These are phyloP conservation scores for Drosophila meridionalis DNA, from an alignment of 2,888 invertebrate species.

Conservation along the genomic window DNA sequence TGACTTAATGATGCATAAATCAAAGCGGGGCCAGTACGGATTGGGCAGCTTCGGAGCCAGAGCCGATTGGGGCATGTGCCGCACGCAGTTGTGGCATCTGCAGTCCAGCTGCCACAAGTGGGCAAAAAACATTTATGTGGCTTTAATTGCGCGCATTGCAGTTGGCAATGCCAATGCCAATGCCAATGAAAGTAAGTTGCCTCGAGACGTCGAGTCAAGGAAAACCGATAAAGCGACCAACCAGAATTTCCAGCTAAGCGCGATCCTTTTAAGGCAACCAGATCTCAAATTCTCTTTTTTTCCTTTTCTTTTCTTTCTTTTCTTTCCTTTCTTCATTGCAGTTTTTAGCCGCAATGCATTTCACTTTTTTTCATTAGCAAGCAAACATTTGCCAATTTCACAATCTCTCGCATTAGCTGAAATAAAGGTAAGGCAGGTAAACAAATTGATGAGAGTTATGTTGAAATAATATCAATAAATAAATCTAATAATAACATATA, in stretches of 20 bases:
- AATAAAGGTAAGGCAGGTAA: constrained; percentile 1
- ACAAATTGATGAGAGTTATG: not conserved
- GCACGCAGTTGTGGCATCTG: constrained; percentile 17
- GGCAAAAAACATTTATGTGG: constrained; percentile 29
- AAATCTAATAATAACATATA: not conserved
- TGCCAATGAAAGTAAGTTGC: constrained; percentile 69
- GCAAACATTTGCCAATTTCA: constrained; percentile 51
- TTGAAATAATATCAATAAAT: not conserved
- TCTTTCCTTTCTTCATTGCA: constrained; percentile 15
- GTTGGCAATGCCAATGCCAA: constrained; percentile 57
- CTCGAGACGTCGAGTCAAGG: constrained; percentile 29
- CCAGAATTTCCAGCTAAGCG: constrained; percentile 79
- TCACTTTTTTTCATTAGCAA: constrained; percentile 50
- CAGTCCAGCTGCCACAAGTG: constrained; percentile 15
- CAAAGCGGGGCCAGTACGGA: constrained; percentile 36
- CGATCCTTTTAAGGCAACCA: constrained; percentile 55
- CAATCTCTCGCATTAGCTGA: constrained; percentile 30
- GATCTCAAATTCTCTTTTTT: constrained; percentile 57
- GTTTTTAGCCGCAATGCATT: constrained; percentile 40
- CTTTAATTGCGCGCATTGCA: constrained; percentile 64
- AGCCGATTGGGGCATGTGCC: constrained; percentile 8
- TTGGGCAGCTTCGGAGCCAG: constrained; percentile 5
- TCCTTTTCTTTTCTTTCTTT: constrained; percentile 6
- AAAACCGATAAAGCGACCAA: constrained; percentile 64
- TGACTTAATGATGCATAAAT: constrained; percentile 81